Percentiles rank a stretch among this genome's conserved stretches.
Conservation (phyloP, 2,888 invertebrate species). For the Dicyrtoma fusca region DNA sequence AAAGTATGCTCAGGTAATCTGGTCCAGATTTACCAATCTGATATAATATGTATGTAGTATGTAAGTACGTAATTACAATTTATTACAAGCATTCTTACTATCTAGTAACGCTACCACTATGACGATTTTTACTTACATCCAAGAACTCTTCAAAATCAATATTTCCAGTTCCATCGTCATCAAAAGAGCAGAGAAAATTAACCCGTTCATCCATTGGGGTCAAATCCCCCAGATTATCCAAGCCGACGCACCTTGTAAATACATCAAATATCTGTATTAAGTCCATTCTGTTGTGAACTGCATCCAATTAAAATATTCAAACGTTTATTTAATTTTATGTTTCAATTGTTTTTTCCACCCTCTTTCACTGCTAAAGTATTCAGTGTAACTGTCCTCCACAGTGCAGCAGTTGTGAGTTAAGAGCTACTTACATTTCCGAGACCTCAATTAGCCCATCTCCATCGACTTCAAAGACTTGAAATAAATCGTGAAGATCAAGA, state of each 20-base stretch:
- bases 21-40: no score
- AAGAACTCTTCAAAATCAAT: conserved; percentile 56
- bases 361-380: no score
- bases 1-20: no score
- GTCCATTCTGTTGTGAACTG: no score
- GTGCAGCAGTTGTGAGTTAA: background rate
- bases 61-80: no score
- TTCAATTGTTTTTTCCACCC: background rate
- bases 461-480: conserved; percentile 56
- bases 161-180: conserved; percentile 54
- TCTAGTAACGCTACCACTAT: background rate
- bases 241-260: conserved; percentile 49
- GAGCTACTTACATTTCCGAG: conserved; percentile 48
- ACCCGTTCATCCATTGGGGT: conserved; percentile 47
- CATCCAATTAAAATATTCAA: no score
- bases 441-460: conserved; percentile 56
- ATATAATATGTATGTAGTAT: no score
- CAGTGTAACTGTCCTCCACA: no score
- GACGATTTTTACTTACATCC: conserved; percentile 35
- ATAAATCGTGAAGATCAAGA: conserved; percentile 54
- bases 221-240: conserved; percentile 54
- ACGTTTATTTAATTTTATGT: background rate
- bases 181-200: conserved; percentile 45
- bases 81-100: background rate
- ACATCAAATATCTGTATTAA: no score